Evolutionary conservation across 1,140 invertebrate species (phyloP), one percentile per base, ranked within the genome.

Genomic region (Phenacoccus solenopsis): DNA sequence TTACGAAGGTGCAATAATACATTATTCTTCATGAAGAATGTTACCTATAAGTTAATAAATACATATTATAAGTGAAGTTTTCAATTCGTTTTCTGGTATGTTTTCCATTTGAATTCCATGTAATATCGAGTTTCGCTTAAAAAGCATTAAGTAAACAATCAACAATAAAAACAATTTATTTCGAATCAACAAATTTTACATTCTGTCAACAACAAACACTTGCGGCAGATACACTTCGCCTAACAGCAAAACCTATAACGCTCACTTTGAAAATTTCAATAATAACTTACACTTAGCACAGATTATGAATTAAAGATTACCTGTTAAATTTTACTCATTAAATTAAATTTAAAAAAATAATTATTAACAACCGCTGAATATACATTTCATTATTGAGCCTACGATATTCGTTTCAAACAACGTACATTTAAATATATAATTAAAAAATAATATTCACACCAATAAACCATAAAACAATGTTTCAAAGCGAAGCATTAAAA

Each of bases 111-210:
- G n/a, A n/a, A n/a, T n/a, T n/a, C n/a, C n/a, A n/a, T n/a, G n/a
- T n/a, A n/a, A n/a, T n/a, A n/a, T n/a, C n/a, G n/a, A n/a, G n/a
- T n/a, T n/a, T n/a, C n/a, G n/a, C n/a, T n/a, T n/a, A n/a, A n/a
- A n/a, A n/a, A n/a, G n/a, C 30, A 32, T 32, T 32, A 32, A 32
- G 5, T 32, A 32, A 2, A 16, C 38, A 10, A 49, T 49, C 4
- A 49, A 49, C 38, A 49, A 49, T 49, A 49, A 49, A 49, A 49
- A 49, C 38, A 49, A n/a, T 49, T 49, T 49, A 49, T 49, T n/a
- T 49, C 38, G 38, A 16, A 16, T 49, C 20, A 49, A 49, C 38
- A 49, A 49, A 4, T 49, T 49, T n/a, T 32, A 32, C 13, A 32
- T 13, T 13, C 5, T 32, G 38, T 49, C 38, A n/a, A n/a, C 4